Evolutionary conservation across 2,797 vertebrate species (phyloP).

Genomic region (Rhinella marina): DNA sequence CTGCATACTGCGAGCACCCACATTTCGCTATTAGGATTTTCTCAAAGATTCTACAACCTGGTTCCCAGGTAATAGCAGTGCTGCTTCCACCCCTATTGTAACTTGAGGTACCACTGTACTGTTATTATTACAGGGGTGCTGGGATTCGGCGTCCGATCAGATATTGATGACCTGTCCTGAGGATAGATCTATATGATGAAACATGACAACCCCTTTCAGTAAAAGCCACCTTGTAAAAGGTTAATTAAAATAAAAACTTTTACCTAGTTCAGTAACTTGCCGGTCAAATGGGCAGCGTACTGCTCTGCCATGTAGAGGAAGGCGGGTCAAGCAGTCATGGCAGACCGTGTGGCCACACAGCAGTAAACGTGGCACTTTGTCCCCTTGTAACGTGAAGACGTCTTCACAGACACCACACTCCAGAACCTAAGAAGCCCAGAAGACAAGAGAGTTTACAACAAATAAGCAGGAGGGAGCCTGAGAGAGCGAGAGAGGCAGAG

Average conservation of each 20-base stretch:
- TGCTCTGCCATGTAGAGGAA: constrained; percentile 93
- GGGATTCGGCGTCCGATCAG: too few relatives aligned
- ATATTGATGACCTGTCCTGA: too few relatives aligned
- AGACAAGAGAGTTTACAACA: not conserved
- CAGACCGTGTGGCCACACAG: constrained; percentile 97
- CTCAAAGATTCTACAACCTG: too few relatives aligned
- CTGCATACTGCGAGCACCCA: too few relatives aligned
- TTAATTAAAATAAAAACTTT: not conserved
- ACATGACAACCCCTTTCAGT: too few relatives aligned
- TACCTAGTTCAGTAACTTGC: constrained; percentile 95
- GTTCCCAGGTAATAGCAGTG: too few relatives aligned
- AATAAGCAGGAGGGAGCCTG: not conserved
- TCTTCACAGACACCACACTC: constrained; percentile 98
- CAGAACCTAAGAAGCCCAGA: constrained; percentile 78
- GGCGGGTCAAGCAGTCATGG: constrained; percentile 93
- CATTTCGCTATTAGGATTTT: too few relatives aligned
- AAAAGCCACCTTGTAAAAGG: too few relatives aligned
- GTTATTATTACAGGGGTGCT: too few relatives aligned
- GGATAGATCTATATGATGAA: too few relatives aligned
- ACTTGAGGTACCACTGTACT: too few relatives aligned
- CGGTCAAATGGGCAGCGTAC: constrained; percentile 96
- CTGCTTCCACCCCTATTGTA: too few relatives aligned
- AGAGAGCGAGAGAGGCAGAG: not conserved
- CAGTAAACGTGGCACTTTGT: constrained; percentile 95
- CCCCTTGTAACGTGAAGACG: constrained; percentile 96